Conservation (phyloP, 2,888 invertebrate genomes). For the Ichneumoninae sp. region DNA sequence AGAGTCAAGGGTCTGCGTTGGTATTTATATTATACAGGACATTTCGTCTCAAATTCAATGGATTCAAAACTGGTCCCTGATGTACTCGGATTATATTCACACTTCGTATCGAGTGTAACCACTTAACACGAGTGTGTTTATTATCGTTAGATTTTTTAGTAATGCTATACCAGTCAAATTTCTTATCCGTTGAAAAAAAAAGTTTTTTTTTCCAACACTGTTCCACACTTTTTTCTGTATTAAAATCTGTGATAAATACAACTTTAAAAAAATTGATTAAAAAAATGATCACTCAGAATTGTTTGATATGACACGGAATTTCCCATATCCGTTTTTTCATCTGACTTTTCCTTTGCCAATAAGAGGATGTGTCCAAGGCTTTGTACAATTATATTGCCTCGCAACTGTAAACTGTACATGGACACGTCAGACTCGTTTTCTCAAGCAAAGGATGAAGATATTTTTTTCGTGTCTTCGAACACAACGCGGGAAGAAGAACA, state of each 20-base stretch:
- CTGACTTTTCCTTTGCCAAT: slow-evolving; percentile 23
- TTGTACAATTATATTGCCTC: not conserved
- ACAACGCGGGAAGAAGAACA: slow-evolving; percentile 38
- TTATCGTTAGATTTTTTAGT: not conserved
- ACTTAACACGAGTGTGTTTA: not conserved
- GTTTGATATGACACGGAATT: not conserved
- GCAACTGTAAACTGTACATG: slow-evolving; percentile 61
- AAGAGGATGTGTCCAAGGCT: slow-evolving; percentile 28
- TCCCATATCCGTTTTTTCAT: not conserved
- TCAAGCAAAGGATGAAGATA: slow-evolving; percentile 75
- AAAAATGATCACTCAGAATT: not conserved
- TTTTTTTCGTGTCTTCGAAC: slow-evolving; percentile 43
- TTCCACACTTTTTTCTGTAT: not conserved
- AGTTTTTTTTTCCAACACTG: not conserved
- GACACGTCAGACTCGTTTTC: slow-evolving; percentile 78
- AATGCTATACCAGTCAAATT: not conserved
- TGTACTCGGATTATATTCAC: not conserved
- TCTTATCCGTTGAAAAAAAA: not conserved
- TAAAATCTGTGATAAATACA: not conserved
- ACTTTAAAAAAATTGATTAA: not conserved
- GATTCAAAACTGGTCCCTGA: not conserved
- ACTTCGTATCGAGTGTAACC: not conserved
- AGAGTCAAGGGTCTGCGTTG: not conserved
- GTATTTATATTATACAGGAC: slow-evolving; percentile 6
- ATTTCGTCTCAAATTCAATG: not conserved